Base-by-base conservation (phyloP, 92 coral and sea anemone genomes). In the Umimayanthus kanabou region DNA sequence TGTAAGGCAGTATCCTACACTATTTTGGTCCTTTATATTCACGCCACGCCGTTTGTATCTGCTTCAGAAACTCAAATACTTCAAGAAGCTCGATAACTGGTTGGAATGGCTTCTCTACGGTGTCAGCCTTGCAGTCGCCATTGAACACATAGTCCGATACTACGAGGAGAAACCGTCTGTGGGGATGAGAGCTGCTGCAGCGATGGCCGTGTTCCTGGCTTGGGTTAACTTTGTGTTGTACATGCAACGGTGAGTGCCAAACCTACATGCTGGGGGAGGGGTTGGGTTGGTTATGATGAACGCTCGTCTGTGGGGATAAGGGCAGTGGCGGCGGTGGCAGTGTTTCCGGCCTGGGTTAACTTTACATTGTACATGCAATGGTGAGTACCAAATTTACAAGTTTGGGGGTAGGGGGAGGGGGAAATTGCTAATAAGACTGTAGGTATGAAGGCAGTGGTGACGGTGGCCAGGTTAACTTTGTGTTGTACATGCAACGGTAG, bases 71-170 rank as follows among this genome's bases (percentile, higher is more conserved):
- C 50, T 73, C 11, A 57, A 73, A 39, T 89, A 89, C 73, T 89
- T 89, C 33, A 73, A 3, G 29, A 73, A 77, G 57, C 4, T 83
- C 14, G 89, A 84, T 11, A 89, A 85, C 58, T 89, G 88, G 92
- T 42, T 89, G 79, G 92, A 89, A 81, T 23, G 64, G 76, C 2
- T 80, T 76, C 77, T 89, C 23, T 89, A 85, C 80, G 71, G 73
- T 2, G 9, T 55, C 40, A 89, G 92, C 47, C 20, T 89, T 6
- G 37, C 55, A 14, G 73, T 65, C 23, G 61, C 85, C 18, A 8
- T 67, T 9, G 55, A 23, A 4, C 74, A 65, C 75, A 64, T 81
- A 43, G 8, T 81, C 0, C 43, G 37, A 39, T 13, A 81, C 57
- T 22, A 64, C 11, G 76, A 81, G 1, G 76, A 81, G 0, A 39